These are phyloP conservation scores for Cheilosia urbana DNA, from an alignment of 2,888 invertebrate species.

Conservation along the genomic window DNA sequence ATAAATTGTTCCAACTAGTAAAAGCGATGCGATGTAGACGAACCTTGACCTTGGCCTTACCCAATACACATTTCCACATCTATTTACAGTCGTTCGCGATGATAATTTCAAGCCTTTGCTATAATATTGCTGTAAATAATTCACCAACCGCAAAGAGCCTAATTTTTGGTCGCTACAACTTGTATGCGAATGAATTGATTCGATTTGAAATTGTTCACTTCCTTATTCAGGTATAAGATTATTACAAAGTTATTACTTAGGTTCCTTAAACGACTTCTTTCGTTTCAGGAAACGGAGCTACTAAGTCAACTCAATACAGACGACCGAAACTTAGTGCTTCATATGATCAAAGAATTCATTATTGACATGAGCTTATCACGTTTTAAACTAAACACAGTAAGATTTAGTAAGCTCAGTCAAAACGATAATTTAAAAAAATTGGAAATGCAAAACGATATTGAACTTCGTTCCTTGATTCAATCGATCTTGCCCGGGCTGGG, in stretches of 20 bases:
- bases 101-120: constrained; percentile 30
- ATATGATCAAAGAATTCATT: constrained; percentile 17
- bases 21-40: too few species aligned
- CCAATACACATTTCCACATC: too few species aligned
- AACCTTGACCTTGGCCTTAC: too few species aligned
- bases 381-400: constrained; percentile 16
- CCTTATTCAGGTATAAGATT: constrained; percentile 18
- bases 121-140: constrained; percentile 3
- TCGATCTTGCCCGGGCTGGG: constrained; percentile 36
- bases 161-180: constrained; percentile 41
- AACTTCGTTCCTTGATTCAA: constrained; percentile 1
- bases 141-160: constrained; percentile 1
- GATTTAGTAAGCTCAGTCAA: not conserved
- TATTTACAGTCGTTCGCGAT: constrained; percentile 17
- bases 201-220: constrained; percentile 31
- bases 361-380: constrained; percentile 18
- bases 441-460: not conserved
- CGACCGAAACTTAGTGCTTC: not conserved
- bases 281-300: constrained; percentile 22
- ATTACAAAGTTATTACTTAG: too few species aligned
- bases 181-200: constrained; percentile 16
- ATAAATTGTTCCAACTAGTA: too few species aligned
- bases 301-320: not conserved
- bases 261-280: not conserved
- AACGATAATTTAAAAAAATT: not conserved